Evolutionary conservation across 1,140 invertebrate species (phyloP).

Genomic region (Drosophila hydei): DNA sequence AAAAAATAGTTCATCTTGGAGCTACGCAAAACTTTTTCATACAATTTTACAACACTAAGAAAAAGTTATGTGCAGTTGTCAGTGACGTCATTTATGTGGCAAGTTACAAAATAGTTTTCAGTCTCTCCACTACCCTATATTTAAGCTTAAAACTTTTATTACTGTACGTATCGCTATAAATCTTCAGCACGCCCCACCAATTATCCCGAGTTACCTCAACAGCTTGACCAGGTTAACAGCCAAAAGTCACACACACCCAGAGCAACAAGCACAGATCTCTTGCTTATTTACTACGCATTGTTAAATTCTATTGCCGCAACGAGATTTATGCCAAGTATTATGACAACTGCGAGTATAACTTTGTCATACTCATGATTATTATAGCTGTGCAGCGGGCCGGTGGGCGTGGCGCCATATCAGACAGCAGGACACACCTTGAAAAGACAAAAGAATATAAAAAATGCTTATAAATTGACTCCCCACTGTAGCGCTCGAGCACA

Average conservation of each 20-base stretch:
- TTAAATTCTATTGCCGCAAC: constrained; percentile 58
- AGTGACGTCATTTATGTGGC: not conserved
- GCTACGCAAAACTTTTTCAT: no score
- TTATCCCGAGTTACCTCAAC: constrained; percentile 1
- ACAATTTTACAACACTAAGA: no score
- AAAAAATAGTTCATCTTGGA: not conserved
- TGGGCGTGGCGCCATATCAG: constrained; percentile 16
- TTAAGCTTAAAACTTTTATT: constrained; percentile 5
- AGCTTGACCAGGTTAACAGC: constrained; percentile 9
- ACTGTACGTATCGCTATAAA: constrained; percentile 1
- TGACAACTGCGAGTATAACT: constrained; percentile 46
- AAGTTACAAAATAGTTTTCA: not conserved
- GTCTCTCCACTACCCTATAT: not conserved
- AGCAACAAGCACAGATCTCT: constrained; percentile 8
- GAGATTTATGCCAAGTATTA: constrained; percentile 66
- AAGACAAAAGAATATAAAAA: not conserved
- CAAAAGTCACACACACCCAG: constrained; percentile 9
- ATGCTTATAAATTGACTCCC: constrained; percentile 58
- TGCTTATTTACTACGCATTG: constrained; percentile 65
- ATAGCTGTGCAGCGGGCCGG: constrained; percentile 1
- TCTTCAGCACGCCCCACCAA: constrained; percentile 14
- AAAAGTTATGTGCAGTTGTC: no score
- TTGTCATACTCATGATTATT: constrained; percentile 30
- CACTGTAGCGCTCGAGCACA: constrained; percentile 45
- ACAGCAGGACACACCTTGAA: constrained; percentile 63